Evolutionary conservation across 2,797 vertebrate species (phyloP), one percentile per base, ranked within the genome.

Genomic region (Pangasius sanitwongsei): DNA sequence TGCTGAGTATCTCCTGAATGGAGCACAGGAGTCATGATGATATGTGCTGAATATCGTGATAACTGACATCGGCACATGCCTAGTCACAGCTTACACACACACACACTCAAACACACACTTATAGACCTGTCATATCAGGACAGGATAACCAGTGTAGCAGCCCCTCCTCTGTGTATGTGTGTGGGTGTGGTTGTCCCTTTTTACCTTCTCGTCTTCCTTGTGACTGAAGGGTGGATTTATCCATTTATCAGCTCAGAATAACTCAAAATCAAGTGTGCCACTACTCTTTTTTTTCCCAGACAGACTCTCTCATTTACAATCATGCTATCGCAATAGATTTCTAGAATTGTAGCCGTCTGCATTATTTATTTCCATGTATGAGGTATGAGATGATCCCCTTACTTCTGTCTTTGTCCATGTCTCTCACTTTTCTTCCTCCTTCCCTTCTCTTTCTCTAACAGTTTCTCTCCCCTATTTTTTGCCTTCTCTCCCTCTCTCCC

Each of bases 141-240:
- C 89, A 88, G 87, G 89, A 90, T 84, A 86, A 90, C 92, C 87
- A 92, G 88, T 92, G 92, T 93, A 92, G 92, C 92, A 93, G 86
- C 86, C 85, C 89, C 50, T 90, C 87, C 50, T 89, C 31, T 81
- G 85, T 90, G 63, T 80, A n/a, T 63, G 70, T 23, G 67, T 50
- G 53, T 87, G 72, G 44, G 44, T 50, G 53, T 89, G 77, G 70
- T 34, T 90, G 55, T 86, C 50, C 34, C 9, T 74, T 16, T 74
- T 63, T 61, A 37, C 69, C 87, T 31, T 59, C 15, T 78, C 41
- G 77, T 88, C 86, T 90, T 88, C 89, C 86, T 90, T 67, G 84
- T 87, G 18, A 63, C 34, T 77, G 50, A 74, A 86, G 70, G 85
- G 53, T 75, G 41, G 75, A 65, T 65, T 87, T 25, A 78, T 50